Evolutionary conservation across 1,140 invertebrate genomes (phyloP).

Genomic region (Hypothenemus hampei): DNA sequence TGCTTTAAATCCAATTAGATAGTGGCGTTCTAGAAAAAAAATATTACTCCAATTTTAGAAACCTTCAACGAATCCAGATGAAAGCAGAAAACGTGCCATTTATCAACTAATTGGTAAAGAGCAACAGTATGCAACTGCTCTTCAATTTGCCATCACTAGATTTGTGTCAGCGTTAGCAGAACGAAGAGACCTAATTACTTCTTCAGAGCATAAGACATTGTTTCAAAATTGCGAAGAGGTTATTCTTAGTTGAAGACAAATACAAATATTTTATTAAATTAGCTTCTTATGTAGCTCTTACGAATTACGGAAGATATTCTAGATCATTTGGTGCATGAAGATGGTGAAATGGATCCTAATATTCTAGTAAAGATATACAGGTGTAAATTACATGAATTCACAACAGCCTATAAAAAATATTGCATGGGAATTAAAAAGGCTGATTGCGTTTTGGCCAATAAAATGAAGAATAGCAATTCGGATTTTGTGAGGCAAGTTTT

Average conservation of each 20-base stretch:
- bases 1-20: no score
- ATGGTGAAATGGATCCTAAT: constrained; percentile 62
- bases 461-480: constrained; percentile 48
- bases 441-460: constrained; percentile 68
- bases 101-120: constrained; percentile 60
- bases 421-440: constrained; percentile 75
- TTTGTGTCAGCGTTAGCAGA: constrained; percentile 68
- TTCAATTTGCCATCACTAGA: constrained; percentile 70
- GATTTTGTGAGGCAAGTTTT: constrained; percentile 34
- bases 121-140: constrained; percentile 64
- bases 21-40: no score
- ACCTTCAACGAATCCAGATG: constrained; percentile 47
- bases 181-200: constrained; percentile 65
- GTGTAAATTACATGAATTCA: constrained; percentile 64
- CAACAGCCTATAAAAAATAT: constrained; percentile 71
- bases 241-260: no score
- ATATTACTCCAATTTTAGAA: constrained; percentile 4
- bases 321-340: constrained; percentile 67
- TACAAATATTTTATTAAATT: background rate
- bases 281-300: constrained; percentile 52
- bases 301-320: constrained; percentile 74
- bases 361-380: constrained; percentile 65
- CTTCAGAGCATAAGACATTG: constrained; percentile 67
- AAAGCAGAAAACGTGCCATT: constrained; percentile 51
- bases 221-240: constrained; percentile 82